A percentile compares a stretch with the other conserved stretches of the same genome.
phyloP scores from a whole-genome alignment of 1,140 invertebrate species.

The Mya arenaria region DNA sequence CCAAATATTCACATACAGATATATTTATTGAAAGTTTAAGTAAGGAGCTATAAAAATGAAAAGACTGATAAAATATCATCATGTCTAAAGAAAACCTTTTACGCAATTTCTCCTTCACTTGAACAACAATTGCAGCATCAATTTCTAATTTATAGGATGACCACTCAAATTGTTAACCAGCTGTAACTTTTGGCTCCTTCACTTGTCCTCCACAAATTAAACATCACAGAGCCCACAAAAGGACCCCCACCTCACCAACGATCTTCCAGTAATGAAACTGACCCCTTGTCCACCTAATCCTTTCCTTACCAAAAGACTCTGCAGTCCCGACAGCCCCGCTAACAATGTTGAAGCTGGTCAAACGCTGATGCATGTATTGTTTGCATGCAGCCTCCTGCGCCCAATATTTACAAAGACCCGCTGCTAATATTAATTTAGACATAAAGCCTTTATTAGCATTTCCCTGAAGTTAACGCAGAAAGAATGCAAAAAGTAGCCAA shows the following conservation, averaged over 20 bases:
- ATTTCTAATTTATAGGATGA: too few relatives aligned
- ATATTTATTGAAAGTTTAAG: too few relatives aligned
- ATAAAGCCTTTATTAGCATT: constrained; percentile 38
- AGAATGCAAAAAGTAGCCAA: not conserved
- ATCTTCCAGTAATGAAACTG: not conserved
- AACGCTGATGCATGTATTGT: not conserved
- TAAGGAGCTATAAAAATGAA: too few relatives aligned
- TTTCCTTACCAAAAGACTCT: not conserved
- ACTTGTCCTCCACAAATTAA: too few relatives aligned
- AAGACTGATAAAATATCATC: too few relatives aligned
- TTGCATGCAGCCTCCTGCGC: not conserved
- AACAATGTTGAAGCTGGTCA: not conserved
- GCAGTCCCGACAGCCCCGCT: not conserved
- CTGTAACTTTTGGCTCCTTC: too few relatives aligned
- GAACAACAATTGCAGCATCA: too few relatives aligned
- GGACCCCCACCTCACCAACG: not conserved
- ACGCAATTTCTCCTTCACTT: too few relatives aligned
- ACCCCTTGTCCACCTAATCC: not conserved
- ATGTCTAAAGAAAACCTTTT: too few relatives aligned
- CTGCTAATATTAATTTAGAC: constrained; percentile 34
- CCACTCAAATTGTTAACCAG: too few relatives aligned
- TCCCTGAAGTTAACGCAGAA: not conserved
- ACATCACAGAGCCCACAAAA: too few relatives aligned
- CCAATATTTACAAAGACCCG: constrained; percentile 1
- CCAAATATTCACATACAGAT: too few relatives aligned